Evolutionary conservation across 2,113 vertebrate genomes (phyloP).

Genomic region (Mesocricetus auratus): DNA sequence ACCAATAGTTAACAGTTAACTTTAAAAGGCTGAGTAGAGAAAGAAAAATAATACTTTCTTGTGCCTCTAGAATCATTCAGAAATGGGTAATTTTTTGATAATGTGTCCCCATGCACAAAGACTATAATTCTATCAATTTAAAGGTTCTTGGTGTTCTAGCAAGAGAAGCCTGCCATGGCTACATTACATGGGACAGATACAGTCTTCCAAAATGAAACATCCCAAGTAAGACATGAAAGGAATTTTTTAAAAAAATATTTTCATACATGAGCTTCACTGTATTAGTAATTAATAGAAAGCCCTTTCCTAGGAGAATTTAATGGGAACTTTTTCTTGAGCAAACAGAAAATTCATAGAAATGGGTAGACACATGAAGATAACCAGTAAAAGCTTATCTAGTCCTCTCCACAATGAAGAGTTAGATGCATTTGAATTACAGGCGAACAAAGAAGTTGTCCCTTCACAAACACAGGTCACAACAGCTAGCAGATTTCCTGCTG

Average conservation of each 20-base stretch:
- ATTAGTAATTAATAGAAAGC: constrained; percentile 79
- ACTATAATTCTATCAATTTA: constrained; percentile 22
- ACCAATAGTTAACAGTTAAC: constrained; percentile 76
- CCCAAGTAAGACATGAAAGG: constrained; percentile 37
- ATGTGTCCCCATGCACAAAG: neutral
- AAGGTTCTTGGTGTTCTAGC: neutral
- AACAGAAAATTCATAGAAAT: constrained; percentile 59
- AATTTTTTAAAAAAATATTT: constrained; percentile 57
- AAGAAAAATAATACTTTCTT: constrained; percentile 59
- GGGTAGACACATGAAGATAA: constrained; percentile 44
- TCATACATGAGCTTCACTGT: constrained; percentile 11
- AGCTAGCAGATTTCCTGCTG: constrained; percentile 65
- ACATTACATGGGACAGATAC: neutral
- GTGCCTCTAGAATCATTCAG: constrained; percentile 39
- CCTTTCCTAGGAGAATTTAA: constrained; percentile 56
- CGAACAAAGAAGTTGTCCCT: constrained; percentile 62
- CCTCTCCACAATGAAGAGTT: constrained; percentile 55
- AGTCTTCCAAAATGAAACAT: constrained; percentile 38
- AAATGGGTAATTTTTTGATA: constrained; percentile 32
- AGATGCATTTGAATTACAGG: constrained; percentile 49
- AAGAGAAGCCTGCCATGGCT: neutral
- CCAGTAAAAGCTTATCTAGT: constrained; percentile 42
- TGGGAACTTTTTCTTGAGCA: constrained; percentile 62
- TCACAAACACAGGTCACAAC: constrained; percentile 48
- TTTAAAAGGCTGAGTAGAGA: constrained; percentile 39